Evolutionary conservation across 2,113 vertebrate genomes (phyloP).

Genomic region (Solea solea): DNA sequence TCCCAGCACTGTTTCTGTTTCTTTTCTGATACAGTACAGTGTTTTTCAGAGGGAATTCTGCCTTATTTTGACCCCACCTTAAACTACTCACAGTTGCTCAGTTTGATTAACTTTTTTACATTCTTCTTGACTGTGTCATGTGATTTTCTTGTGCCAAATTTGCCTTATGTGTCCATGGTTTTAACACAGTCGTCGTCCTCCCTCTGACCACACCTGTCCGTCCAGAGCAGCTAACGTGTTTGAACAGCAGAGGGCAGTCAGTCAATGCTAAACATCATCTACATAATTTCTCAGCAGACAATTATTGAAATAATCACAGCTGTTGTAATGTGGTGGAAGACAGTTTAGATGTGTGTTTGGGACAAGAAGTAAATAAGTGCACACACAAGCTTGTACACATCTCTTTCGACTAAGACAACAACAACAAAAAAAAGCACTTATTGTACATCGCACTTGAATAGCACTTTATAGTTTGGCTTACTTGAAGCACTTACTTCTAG

Average conservation of each 20-base stretch:
- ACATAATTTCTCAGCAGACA: constrained; percentile 6
- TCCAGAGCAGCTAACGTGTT: background rate
- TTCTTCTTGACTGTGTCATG: background rate
- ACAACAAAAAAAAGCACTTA: no score
- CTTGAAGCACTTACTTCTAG: no score
- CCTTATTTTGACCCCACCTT: constrained; percentile 29
- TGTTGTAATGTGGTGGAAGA: constrained; percentile 5
- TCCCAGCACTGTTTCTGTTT: constrained; percentile 29
- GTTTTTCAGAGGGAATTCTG: constrained; percentile 22
- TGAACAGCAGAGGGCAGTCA: constrained; percentile 74
- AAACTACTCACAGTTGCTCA: constrained; percentile 6
- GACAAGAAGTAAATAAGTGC: no score
- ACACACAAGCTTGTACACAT: no score
- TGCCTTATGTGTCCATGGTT: background rate
- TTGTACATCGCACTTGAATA: no score
- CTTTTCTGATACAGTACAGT: constrained; percentile 21
- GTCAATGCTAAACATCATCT: constrained; percentile 16
- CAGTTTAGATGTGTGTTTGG: background rate
- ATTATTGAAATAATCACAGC: constrained; percentile 3
- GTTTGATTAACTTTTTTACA: constrained; percentile 23
- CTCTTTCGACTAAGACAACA: no score
- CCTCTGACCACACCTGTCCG: constrained; percentile 23
- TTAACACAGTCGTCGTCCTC: background rate
- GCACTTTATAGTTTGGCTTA: no score
- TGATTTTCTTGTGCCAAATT: background rate